A percentile compares a stretch with the other conserved stretches of the same genome.
Evolutionary conservation across 64 coral and sea anemone species (phyloP).

Genomic region (Acropora tenuis): DNA sequence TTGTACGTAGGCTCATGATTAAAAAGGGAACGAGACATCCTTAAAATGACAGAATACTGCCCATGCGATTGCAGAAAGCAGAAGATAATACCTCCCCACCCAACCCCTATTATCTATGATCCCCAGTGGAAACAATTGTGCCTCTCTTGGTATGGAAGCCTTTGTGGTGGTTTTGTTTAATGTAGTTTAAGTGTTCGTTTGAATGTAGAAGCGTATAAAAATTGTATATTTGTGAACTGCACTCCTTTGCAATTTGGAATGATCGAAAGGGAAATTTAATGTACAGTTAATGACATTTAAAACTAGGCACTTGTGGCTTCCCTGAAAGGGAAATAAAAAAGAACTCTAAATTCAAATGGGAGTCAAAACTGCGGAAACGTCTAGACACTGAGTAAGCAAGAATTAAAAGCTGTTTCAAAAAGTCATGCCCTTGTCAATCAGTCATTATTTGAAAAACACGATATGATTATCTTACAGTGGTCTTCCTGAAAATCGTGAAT

Average conservation of each 20-base stretch:
- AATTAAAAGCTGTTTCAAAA: background rate
- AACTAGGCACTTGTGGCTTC: background rate
- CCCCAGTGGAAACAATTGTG: background rate
- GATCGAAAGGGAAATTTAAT: slow-evolving; percentile 1
- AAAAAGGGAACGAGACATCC: too few species aligned
- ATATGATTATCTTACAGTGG: too few species aligned
- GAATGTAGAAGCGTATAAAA: background rate
- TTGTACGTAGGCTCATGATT: too few species aligned
- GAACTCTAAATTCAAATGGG: background rate
- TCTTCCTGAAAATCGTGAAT: too few species aligned
- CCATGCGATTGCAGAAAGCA: background rate
- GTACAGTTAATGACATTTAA: slow-evolving; percentile 37
- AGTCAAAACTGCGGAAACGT: background rate
- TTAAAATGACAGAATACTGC: background rate
- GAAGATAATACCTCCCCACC: background rate
- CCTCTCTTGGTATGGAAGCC: background rate
- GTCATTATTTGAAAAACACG: too few species aligned
- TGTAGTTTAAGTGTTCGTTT: background rate
- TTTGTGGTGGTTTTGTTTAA: background rate
- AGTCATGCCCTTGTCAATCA: background rate
- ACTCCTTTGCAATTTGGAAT: background rate
- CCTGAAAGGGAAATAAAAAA: background rate
- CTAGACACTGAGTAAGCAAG: background rate
- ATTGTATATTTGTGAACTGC: slow-evolving; percentile 28
- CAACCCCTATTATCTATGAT: background rate